Conservation (phyloP, 2,888 invertebrate species). For the Meiosimyza decipiens region DNA sequence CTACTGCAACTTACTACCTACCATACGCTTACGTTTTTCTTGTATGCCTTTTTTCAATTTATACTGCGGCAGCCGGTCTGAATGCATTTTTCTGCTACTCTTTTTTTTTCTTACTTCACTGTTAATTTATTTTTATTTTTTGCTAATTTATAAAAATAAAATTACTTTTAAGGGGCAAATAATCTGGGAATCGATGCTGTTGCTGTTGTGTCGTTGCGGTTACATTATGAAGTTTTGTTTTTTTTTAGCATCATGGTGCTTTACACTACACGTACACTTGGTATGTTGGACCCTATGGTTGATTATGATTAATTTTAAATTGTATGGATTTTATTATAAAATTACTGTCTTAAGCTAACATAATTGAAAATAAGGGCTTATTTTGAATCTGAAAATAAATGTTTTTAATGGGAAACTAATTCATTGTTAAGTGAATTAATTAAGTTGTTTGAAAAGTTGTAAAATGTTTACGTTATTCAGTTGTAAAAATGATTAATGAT, state of each 20-base stretch:
- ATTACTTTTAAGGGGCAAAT: slow-evolving; percentile 33
- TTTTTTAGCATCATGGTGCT: neutral
- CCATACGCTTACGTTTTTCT: neutral
- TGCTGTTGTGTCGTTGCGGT: slow-evolving; percentile 9
- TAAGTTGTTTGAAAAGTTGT: too few species aligned
- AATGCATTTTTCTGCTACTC: neutral
- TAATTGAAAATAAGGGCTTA: slow-evolving; percentile 9
- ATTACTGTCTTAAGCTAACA: slow-evolving; percentile 15
- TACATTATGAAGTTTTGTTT: neutral
- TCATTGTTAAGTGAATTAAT: too few species aligned
- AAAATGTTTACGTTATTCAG: too few species aligned
- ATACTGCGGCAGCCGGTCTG: slow-evolving; percentile 53
- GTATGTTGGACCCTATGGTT: neutral
- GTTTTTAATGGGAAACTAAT: too few species aligned
- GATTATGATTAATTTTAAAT: slow-evolving; percentile 38
- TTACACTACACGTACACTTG: too few species aligned
- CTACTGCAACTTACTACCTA: neutral
- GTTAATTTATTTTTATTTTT: slow-evolving; percentile 39
- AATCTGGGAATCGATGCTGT: slow-evolving; percentile 22
- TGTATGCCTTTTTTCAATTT: slow-evolving; percentile 53
- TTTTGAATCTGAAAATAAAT: too few species aligned
- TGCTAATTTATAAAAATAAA: slow-evolving; percentile 61
- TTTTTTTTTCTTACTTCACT: slow-evolving; percentile 25
- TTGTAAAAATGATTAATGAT: too few species aligned
- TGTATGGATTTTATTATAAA: slow-evolving; percentile 34